Conservation (phyloP, 2,113 vertebrate species). For the Rhinolophus sinicus region DNA sequence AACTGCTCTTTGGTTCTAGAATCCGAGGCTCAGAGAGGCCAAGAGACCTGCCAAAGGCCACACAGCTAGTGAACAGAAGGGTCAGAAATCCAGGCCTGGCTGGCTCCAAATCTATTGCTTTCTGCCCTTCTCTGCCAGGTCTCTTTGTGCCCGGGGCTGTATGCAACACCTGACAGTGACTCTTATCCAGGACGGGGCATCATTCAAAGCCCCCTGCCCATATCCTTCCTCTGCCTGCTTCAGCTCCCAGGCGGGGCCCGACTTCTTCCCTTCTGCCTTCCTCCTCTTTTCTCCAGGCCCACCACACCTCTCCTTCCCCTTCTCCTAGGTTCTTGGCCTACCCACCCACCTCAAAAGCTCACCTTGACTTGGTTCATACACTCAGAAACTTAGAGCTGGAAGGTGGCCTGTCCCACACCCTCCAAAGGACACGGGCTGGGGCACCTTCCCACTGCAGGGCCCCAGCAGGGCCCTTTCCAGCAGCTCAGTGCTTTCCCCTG, state of each 20-base stretch:
- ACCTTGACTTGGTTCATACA: background rate
- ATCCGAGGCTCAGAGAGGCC: constrained; percentile 9
- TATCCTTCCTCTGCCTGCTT: background rate
- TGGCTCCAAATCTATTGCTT: background rate
- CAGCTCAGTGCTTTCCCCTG: background rate
- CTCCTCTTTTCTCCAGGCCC: background rate
- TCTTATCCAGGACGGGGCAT: background rate
- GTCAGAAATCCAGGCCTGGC: background rate
- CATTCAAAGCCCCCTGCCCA: background rate
- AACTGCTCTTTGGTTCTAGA: background rate
- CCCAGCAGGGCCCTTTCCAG: background rate
- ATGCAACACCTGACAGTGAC: background rate
- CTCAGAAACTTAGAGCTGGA: background rate
- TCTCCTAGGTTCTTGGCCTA: background rate
- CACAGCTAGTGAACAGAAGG: background rate
- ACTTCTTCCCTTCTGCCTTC: background rate
- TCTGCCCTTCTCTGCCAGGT: background rate
- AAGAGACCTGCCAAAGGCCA: background rate
- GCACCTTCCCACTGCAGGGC: background rate
- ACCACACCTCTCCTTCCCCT: background rate
- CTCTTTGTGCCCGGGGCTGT: background rate
- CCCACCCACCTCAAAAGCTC: background rate
- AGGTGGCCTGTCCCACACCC: background rate
- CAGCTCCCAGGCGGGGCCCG: background rate
- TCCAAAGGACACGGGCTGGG: background rate